phyloP scores from a whole-genome alignment of 1,140 invertebrate genomes.

The Drosophila tristis region DNA sequence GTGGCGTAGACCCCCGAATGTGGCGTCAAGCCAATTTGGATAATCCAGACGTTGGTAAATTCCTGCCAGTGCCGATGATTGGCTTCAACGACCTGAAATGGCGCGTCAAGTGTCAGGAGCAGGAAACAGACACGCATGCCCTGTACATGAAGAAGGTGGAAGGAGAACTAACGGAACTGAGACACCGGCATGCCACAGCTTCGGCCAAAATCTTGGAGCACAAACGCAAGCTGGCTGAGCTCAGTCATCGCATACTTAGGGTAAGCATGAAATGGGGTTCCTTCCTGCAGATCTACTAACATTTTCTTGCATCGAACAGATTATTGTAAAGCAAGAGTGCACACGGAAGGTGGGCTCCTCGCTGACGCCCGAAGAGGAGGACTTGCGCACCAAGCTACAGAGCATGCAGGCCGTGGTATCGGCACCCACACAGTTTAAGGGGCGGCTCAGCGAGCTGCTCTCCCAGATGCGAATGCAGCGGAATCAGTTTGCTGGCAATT shows the following conservation, averaged over 20 bases:
- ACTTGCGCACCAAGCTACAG: constrained; percentile 92
- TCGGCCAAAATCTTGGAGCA: constrained; percentile 90
- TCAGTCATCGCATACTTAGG: constrained; percentile 91
- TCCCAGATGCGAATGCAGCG: constrained; percentile 93
- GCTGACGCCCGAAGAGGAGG: constrained; percentile 95
- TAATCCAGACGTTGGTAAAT: constrained; percentile 95
- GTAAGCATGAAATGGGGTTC: constrained; percentile 83
- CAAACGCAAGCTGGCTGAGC: constrained; percentile 89
- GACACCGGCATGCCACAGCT: constrained; percentile 89
- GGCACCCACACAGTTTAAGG: constrained; percentile 96
- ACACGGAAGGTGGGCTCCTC: constrained; percentile 93
- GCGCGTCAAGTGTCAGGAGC: constrained; percentile 92
- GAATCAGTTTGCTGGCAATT: constrained; percentile 85
- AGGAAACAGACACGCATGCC: constrained; percentile 91
- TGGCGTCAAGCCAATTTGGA: constrained; percentile 96
- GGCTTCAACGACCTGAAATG: constrained; percentile 92
- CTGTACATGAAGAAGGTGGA: constrained; percentile 90
- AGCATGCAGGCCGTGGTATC: constrained; percentile 93
- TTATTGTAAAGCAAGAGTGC: constrained; percentile 94
- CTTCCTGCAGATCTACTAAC: neutral
- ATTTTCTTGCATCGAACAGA: constrained; percentile 84
- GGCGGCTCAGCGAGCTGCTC: constrained; percentile 94
- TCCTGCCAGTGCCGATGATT: constrained; percentile 96
- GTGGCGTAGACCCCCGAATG: constrained; percentile 90
- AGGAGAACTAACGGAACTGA: constrained; percentile 90